Evolutionary conservation across 2,888 invertebrate genomes (phyloP), one percentile per base, ranked within the genome.

Genomic region (Tetropium fuscum): DNA sequence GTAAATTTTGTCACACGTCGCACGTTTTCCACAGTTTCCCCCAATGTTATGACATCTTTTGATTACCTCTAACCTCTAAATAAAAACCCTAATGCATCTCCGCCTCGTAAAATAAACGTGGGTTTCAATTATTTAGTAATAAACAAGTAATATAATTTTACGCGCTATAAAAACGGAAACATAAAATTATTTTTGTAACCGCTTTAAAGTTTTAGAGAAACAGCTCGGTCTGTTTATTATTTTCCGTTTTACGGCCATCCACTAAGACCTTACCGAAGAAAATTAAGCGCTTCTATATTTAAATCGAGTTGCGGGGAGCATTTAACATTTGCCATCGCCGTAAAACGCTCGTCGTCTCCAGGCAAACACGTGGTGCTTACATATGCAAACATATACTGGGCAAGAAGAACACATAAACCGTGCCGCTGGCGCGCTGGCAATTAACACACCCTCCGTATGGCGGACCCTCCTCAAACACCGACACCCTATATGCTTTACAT

Each of bases 381-480:
- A 74, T 70, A 74, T 74, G 74, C 74, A 72, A 73, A 75, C 75
- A 73, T 65, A 69, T 59, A 67, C 54, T 63, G 44, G 49, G 43
- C 34, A 34, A 53, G 54, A 56, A 27, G 53, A 41, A 22, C 13
- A 22, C 41, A 38, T 65, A 59, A 60, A 61, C 71, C 66, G 61
- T 68, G 69, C 69, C 71, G 66, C 69, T 72, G n/a, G 7, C 41
- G 20, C 20, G 5, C 69, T 72, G 73, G 75, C 77, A 77, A 77
- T 77, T 77, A 77, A 77, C 77, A 75, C 76, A 74, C 77, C 76
- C 77, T 73, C 67, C 64, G 67, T 69, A 69, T 66, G 48, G 68
- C 69, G 71, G 69, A 74, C 74, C 73, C 72, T 71, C 71, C 69
- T 73, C 74, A 72, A 72, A 70, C 71, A 73, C 63, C 65, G 70